Conservation (phyloP, 2,888 invertebrate genomes). For the Andricus quercusramuli region DNA sequence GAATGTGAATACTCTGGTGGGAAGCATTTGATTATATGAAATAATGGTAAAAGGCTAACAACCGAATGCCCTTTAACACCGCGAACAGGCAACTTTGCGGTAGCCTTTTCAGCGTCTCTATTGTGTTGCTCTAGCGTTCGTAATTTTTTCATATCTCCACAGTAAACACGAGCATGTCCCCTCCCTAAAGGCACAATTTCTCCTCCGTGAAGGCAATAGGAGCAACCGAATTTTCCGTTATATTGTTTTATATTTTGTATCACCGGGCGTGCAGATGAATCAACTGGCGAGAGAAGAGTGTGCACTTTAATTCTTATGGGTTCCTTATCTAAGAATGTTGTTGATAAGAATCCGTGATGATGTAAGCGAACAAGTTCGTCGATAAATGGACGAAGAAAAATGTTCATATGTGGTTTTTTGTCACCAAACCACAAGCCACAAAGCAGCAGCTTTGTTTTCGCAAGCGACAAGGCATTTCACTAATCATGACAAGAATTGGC, state of each 20-base stretch:
- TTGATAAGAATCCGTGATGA: no score
- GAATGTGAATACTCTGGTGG: conserved; percentile 42
- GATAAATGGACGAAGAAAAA: no score
- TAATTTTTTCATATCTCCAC: no score
- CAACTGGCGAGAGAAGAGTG: conserved; percentile 42
- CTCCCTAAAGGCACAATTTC: no score
- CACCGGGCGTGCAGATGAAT: conserved; percentile 45
- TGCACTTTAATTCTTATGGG: no score
- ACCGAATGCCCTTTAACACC: conserved; percentile 38
- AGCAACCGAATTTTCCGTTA: conserved; percentile 48
- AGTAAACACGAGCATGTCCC: no score
- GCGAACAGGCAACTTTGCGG: neutral
- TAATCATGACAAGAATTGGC: conserved; percentile 29
- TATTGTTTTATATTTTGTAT: conserved; percentile 48
- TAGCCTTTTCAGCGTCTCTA: no score
- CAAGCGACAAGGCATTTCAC: conserved; percentile 18
- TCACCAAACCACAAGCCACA: no score
- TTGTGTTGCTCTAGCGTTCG: no score
- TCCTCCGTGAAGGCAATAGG: conserved; percentile 44
- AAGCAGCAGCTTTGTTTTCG: neutral
- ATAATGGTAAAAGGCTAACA: neutral
- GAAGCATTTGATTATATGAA: conserved; percentile 19
- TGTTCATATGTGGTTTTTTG: no score
- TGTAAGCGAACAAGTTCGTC: no score
- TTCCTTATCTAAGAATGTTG: no score